Percentiles rank a stretch among this genome's conserved stretches.
Conservation (phyloP, 2,113 vertebrate species). For the Sphyrna mokarran region DNA sequence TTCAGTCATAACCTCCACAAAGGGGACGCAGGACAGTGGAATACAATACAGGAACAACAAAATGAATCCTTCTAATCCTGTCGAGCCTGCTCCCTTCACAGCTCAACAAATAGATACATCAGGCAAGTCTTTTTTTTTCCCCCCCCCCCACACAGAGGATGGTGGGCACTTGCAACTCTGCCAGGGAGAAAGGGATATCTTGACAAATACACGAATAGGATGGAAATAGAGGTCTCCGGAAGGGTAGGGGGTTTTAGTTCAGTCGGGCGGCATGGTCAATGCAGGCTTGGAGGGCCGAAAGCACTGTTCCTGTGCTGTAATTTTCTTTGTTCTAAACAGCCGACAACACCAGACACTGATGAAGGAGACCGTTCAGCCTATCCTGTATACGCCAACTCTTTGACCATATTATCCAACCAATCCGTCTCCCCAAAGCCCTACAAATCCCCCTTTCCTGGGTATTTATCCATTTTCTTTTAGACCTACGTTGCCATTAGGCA, state of each 20-base stretch:
- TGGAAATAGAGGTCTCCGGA: too few species aligned
- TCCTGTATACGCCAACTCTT: not conserved
- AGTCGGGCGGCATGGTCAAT: too few species aligned
- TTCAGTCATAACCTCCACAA: not conserved
- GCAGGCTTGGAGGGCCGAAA: too few species aligned
- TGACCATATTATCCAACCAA: not conserved
- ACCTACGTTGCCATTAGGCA: too few species aligned
- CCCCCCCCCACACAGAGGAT: too few species aligned
- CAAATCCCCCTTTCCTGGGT: not conserved
- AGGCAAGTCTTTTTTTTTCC: too few species aligned
- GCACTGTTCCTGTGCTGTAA: too few species aligned
- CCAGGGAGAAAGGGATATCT: too few species aligned
- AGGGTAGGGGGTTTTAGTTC: too few species aligned
- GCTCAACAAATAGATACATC: not conserved
- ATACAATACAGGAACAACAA: not conserved
- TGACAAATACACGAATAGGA: too few species aligned
- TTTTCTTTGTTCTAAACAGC: too few species aligned
- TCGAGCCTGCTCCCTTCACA: not conserved
- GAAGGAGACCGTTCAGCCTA: not conserved
- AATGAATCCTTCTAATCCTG: not conserved
- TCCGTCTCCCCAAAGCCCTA: not conserved
- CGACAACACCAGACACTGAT: not conserved
- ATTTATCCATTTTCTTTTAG: not conserved
- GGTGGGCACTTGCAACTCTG: too few species aligned
- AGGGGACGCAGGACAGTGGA: not conserved